Conservation (phyloP, 2,797 vertebrate genomes). For the Dendrocincla fuliginosa region DNA sequence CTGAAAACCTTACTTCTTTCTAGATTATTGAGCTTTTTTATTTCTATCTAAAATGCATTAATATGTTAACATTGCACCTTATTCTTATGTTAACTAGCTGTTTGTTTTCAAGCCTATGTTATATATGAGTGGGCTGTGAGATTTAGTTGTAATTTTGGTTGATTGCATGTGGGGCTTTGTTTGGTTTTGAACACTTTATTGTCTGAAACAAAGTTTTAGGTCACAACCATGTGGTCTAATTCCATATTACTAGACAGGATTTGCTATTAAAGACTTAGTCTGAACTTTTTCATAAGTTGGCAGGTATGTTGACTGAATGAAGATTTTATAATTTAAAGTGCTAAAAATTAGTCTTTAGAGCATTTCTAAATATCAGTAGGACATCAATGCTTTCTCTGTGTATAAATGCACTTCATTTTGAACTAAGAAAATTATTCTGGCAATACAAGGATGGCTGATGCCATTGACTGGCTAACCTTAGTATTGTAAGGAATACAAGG, state of each 20-base stretch:
- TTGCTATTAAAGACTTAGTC: not conserved
- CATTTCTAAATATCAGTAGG: fast-evolving
- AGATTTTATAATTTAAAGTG: not conserved
- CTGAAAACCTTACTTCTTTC: not conserved
- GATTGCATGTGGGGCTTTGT: not conserved
- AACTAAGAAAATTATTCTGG: not conserved
- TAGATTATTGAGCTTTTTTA: not conserved
- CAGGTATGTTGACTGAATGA: not conserved
- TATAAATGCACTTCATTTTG: not conserved
- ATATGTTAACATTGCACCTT: not conserved
- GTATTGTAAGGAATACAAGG: not conserved
- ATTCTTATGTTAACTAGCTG: not conserved
- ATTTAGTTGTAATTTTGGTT: not conserved
- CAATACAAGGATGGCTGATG: not conserved
- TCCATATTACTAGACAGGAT: not conserved
- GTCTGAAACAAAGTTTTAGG: not conserved
- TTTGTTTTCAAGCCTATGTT: not conserved
- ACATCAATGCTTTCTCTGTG: not conserved
- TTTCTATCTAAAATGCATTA: not conserved
- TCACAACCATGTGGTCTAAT: not conserved
- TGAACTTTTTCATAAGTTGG: not conserved
- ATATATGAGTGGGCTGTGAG: not conserved
- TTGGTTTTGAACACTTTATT: not conserved
- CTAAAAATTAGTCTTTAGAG: not conserved
- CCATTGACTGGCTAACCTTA: not conserved